phyloP scores from a whole-genome alignment of 2,797 vertebrate genomes.

The Sphenodon punctatus region DNA sequence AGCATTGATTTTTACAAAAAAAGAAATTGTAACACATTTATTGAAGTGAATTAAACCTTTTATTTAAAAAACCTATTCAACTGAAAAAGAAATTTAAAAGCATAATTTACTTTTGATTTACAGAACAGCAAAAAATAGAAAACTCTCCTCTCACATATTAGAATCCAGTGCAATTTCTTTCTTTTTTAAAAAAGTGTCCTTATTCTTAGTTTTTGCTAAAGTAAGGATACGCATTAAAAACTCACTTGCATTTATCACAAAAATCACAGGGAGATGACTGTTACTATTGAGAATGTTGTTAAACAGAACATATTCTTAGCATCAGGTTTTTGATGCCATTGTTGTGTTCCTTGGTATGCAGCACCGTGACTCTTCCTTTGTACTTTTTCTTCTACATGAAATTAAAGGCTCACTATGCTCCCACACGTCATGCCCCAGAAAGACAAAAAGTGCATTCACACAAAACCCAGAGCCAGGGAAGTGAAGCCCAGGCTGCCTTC shows the following conservation, averaged over 20 bases:
- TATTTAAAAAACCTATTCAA: constrained; percentile 59
- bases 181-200: constrained; percentile 64
- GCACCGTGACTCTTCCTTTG: constrained; percentile 37
- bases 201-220: constrained; percentile 58
- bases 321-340: constrained; percentile 42
- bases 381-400: constrained; percentile 25
- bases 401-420: constrained; percentile 49
- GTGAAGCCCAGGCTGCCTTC: no score
- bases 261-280: constrained; percentile 61
- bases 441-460: constrained; percentile 34
- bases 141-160: constrained; percentile 63
- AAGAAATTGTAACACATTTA: constrained; percentile 59
- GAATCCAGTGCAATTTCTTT: constrained; percentile 50
- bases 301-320: constrained; percentile 59
- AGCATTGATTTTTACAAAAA: constrained; percentile 58
- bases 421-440: neutral
- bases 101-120: constrained; percentile 68
- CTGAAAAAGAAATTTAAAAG: constrained; percentile 55
- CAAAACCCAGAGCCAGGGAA: no score
- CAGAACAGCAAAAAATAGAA: constrained; percentile 60
- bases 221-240: constrained; percentile 46
- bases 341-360: constrained; percentile 52
- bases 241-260: constrained; percentile 46
- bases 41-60: constrained; percentile 65
- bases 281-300: constrained; percentile 40